Evolutionary conservation across 2,888 invertebrate species (phyloP), one percentile per base, ranked within the genome.

Genomic region (Molanna angustata): DNA sequence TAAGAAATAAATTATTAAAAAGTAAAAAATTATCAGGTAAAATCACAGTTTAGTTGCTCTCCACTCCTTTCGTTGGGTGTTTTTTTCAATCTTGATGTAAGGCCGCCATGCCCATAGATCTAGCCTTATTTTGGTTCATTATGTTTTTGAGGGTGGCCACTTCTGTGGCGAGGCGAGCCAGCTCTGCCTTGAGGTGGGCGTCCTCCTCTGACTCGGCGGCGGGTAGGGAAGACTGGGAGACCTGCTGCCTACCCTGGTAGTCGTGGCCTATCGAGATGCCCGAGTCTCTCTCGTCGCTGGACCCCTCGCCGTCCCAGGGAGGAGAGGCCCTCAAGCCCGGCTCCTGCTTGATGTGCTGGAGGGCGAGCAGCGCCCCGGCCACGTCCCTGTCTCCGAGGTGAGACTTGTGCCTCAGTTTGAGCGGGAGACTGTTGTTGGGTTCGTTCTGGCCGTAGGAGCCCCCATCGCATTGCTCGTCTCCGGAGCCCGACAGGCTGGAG

Each of bases 331-430:
- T 78, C 43, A 85, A 83, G 18, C 84, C 86, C 0, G 90, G 90
- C 69, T 92, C 92, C 66, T 90, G 90, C 68, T 92, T 91, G 66
- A 91, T 89, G 66, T 89, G 88, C 66, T 90, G 90, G 40, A 90
- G 79, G 33, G 88, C 86, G n/a, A 90, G 79, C 52, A 89, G 79
- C 11, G 88, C 89, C 52, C 90, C 90, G 7, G 91, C 91, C 6
- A 88, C 88, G 67, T 93, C 93, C 68, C 91, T 91, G 67, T 93
- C 93, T 7, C 91, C 91, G 57, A 94, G 79, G 66, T 92, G 88
- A 31, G 89, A 88, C 72, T 94, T 94, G 79, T 94, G 94, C 67
- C 94, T 85, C 60, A 94, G 79, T 69, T 94, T 94, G 63, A 92
- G 83, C 2, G 94, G 94, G 67, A 94, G 78, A 63, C 90, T 85